Evolutionary conservation across 2,113 vertebrate genomes (phyloP), one percentile per base, ranked within the genome.

Genomic region (Ramphastos sulfuratus): DNA sequence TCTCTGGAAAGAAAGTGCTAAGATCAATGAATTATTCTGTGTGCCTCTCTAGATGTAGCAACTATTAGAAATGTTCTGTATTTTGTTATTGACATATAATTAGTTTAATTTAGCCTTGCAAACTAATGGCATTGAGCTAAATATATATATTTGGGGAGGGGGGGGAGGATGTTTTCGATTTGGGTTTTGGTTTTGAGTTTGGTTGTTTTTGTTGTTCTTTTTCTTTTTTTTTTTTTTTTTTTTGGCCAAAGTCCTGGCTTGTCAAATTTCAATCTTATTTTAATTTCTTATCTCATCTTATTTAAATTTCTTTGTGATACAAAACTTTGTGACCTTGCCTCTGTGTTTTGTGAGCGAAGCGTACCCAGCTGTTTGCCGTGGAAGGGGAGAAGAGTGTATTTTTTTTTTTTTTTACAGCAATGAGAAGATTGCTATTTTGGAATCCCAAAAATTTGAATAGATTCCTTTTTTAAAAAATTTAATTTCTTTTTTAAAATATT

Each of bases 41-140:
- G 98, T 97, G 98, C 98, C 98, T 99, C 97, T 98, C 98, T 97
- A 97, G 97, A 98, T 98, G 98, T 99, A 98, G 98, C 98, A 98
- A 94, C 92, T 98, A 97, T 94, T 98, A 98, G 97, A 97, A 97
- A 97, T 90, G 94, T 98, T 98, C 94, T 98, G 97, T 98, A 98
- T 98, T 98, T 97, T 98, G 96, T 98, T 98, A 98, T 97, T 97
- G 98, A 98, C 97, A 4, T 98, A 97, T 97, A 97, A 95, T 95
- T 98, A 97, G 97, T 97, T 98, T 96, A 96, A 98, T 98, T 97
- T 98, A 98, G 98, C 97, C 96, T 97, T 97, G 97, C 96, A 98
- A 97, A 98, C 97, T 98, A 98, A 98, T 98, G 97, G 97, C 98
- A 97, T 98, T 97, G 98, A 98, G 97, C 97, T 98, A 98, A 98